Evolutionary conservation across 2,113 vertebrate species (phyloP).

Genomic region (Accipiter cooperii): DNA sequence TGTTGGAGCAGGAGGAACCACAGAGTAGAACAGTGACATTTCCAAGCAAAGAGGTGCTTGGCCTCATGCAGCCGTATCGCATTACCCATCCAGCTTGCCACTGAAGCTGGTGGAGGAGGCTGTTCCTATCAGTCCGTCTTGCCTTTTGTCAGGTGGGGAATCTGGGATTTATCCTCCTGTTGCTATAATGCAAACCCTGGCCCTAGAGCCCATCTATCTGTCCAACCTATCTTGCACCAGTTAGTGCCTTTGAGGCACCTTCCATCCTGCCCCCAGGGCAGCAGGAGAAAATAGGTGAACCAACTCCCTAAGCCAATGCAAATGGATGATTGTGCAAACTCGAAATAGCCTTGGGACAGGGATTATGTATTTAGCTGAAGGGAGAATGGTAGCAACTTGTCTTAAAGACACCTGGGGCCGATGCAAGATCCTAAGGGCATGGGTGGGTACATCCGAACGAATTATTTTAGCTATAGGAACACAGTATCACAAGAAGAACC

Average conservation of each 20-base stretch:
- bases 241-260: neutral
- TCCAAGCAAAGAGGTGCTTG: neutral
- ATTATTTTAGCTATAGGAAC: neutral
- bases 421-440: neutral
- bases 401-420: neutral
- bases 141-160: neutral
- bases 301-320: neutral
- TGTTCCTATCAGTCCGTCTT: neutral
- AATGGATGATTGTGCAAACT: neutral
- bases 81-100: fast-evolving
- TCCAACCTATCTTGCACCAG: neutral
- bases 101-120: neutral
- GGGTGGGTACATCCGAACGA: fast-evolving
- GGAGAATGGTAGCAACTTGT: neutral
- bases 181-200: neutral
- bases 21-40: neutral
- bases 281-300: neutral
- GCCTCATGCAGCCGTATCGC: fast-evolving
- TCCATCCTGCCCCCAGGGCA: neutral
- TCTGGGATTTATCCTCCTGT: neutral
- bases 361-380: neutral
- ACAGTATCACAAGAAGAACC: neutral
- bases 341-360: neutral
- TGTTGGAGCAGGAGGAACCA: neutral
- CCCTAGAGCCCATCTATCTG: neutral